Conservation (phyloP, 2,797 vertebrate genomes). For the Anguilla anguilla region DNA sequence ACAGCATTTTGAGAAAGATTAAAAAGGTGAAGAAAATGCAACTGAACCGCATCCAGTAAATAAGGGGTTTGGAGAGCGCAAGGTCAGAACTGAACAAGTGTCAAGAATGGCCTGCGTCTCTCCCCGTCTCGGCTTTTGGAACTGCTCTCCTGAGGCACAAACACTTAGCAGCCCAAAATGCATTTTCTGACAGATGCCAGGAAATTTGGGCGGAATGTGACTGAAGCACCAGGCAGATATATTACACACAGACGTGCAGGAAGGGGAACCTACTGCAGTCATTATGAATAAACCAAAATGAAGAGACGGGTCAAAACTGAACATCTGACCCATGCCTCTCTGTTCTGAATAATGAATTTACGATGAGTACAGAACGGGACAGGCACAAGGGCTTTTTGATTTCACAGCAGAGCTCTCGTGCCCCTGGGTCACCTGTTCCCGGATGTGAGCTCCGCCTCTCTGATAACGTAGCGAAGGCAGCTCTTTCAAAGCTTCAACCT, state of each 20-base stretch:
- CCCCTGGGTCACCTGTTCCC: background rate
- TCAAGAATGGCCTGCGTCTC: background rate
- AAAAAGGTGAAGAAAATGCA: background rate
- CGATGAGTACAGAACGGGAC: background rate
- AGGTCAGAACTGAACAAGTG: slow-evolving; percentile 16
- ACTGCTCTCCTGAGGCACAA: background rate
- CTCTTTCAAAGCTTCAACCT: background rate
- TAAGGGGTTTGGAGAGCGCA: background rate
- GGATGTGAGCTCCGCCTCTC: background rate
- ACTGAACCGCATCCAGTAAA: background rate
- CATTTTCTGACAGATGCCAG: background rate
- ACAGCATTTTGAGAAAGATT: slow-evolving; percentile 2
- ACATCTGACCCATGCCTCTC: background rate
- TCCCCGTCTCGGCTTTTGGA: background rate
- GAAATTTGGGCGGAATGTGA: background rate
- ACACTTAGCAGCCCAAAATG: background rate
- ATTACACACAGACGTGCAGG: background rate
- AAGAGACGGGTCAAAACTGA: background rate
- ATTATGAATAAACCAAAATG: background rate
- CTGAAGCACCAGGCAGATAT: background rate
- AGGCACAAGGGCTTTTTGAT: background rate
- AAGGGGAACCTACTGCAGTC: background rate
- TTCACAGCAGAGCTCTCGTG: background rate
- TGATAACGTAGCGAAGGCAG: background rate
- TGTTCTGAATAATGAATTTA: background rate